A percentile compares a stretch with the other conserved stretches of the same genome.
Conservation (phyloP, 2,888 invertebrate species). For the Synanthedon myopaeformis region DNA sequence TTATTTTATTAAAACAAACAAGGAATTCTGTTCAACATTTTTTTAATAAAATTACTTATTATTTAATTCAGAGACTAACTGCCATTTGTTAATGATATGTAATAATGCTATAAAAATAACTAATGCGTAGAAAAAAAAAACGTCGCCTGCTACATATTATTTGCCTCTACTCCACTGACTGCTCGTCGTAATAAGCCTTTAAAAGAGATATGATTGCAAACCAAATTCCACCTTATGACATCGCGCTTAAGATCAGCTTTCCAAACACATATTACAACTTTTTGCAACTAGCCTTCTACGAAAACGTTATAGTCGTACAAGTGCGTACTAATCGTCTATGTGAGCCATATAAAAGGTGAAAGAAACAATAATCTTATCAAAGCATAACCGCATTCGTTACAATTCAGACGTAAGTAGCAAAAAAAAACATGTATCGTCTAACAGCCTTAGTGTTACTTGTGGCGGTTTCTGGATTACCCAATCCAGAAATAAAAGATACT, state of each 20-base stretch:
- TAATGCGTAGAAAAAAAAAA: too few relatives aligned
- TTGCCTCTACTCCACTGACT: constrained; percentile 37
- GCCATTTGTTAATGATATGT: too few relatives aligned
- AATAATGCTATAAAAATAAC: not conserved
- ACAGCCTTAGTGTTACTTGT: constrained; percentile 22
- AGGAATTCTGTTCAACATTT: too few relatives aligned
- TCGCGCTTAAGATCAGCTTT: constrained; percentile 9
- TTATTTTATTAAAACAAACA: too few relatives aligned
- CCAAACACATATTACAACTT: constrained; percentile 15
- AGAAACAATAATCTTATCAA: constrained; percentile 54
- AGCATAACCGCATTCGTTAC: constrained; percentile 37
- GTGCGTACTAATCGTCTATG: constrained; percentile 49
- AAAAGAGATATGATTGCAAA: constrained; percentile 1
- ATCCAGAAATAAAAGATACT: constrained; percentile 29
- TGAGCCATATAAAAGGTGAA: constrained; percentile 62
- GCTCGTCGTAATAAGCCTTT: constrained; percentile 43
- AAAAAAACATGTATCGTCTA: constrained; percentile 40
- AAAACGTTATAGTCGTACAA: constrained; percentile 60
- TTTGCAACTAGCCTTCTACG: constrained; percentile 63
- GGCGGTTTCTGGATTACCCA: constrained; percentile 36
- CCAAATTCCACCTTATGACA: constrained; percentile 17
- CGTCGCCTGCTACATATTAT: too few relatives aligned
- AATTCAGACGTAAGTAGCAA: constrained; percentile 33
- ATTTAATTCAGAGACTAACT: too few relatives aligned
- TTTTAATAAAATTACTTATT: too few relatives aligned